Evolutionary conservation across 2,888 invertebrate genomes (phyloP).

Genomic region (Scaptomyza tumidula): DNA sequence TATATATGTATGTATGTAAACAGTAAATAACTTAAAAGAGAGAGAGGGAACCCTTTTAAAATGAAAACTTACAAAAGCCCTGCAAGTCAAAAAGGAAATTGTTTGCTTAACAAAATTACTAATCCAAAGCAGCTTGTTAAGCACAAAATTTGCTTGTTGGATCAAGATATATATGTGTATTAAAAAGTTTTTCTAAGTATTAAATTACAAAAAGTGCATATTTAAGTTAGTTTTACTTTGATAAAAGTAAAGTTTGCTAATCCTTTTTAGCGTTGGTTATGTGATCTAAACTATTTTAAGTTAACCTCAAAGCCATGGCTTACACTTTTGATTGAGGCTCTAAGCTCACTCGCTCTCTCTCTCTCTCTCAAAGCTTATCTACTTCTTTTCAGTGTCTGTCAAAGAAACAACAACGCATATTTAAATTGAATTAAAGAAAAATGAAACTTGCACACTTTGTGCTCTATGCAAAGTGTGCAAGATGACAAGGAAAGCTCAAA

Average conservation of each 20-base stretch:
- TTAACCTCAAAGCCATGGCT: neutral
- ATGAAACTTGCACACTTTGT: slow-evolving; percentile 18
- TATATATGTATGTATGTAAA: neutral
- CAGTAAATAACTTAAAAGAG: neutral
- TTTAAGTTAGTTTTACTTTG: neutral
- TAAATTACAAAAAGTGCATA: neutral
- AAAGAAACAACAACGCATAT: slow-evolving; percentile 31
- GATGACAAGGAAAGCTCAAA: slow-evolving; percentile 30
- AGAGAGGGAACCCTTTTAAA: slow-evolving; percentile 18
- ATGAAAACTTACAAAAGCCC: slow-evolving; percentile 62
- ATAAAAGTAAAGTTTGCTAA: neutral
- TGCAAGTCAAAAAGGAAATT: slow-evolving; percentile 66
- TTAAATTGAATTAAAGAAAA: slow-evolving; percentile 45
- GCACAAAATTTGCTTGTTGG: slow-evolving; percentile 12
- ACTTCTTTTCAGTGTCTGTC: slow-evolving; percentile 17
- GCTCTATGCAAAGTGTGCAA: slow-evolving; percentile 19
- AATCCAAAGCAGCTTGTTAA: slow-evolving; percentile 61
- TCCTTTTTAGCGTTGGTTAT: neutral
- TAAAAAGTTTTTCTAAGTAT: neutral
- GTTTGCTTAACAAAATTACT: slow-evolving; percentile 80
- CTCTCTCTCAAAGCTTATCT: neutral
- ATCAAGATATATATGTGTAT: neutral
- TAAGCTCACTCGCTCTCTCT: neutral
- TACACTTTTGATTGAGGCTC: neutral
- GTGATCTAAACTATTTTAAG: neutral